Evolutionary conservation across 2,797 vertebrate genomes (phyloP), one percentile per base, ranked within the genome.

Genomic region (Sphenopsis melanotis): DNA sequence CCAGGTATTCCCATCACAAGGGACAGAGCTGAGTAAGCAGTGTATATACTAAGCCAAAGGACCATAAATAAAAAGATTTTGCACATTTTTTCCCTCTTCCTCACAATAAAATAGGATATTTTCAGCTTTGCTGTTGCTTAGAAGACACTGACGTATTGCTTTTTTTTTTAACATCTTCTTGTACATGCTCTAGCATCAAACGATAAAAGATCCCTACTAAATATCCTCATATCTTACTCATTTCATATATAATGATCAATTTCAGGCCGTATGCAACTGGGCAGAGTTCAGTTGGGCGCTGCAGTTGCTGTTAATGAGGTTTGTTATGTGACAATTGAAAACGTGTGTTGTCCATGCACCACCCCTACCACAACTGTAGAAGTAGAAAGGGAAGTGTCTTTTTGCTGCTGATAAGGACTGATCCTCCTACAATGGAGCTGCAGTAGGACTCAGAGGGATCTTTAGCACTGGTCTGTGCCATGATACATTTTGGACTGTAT

Each of bases 291-390:
- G 47, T 83, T 93, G 94, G 83, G 75, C 9, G 2, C 60, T 89
- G 70, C 18, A 81, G 92, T 97, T 95, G 65, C 90, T 96, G 95
- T 96, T 97, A 97, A 97, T 94, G 95, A 97, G 69, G 50, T 69
- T 60, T 96, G 91, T 93, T 97, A 87, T 50, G 63, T 71, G 95
- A 64, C 97, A 97, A 97, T 94, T 97, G 93, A 94, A 97, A 97
- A 91, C 97, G 88, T 92, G 93, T 97, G 97, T 70, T 97, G 92
- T 74, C 89, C 80, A 63, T 75, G 91, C 93, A 84, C 88, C 63
- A 91, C 90, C 89, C 91, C 91, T 87, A 92, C 42, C 24, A 26
- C 6, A 4, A 57, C 32, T 68, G 64, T 65, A 93, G 52, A 59
- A 81, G 68, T 26, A 66, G 55, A 95, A 93, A 76, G 41, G 42